phyloP scores from a whole-genome alignment of 2,113 vertebrate species.

The Spermophilus dauricus region DNA sequence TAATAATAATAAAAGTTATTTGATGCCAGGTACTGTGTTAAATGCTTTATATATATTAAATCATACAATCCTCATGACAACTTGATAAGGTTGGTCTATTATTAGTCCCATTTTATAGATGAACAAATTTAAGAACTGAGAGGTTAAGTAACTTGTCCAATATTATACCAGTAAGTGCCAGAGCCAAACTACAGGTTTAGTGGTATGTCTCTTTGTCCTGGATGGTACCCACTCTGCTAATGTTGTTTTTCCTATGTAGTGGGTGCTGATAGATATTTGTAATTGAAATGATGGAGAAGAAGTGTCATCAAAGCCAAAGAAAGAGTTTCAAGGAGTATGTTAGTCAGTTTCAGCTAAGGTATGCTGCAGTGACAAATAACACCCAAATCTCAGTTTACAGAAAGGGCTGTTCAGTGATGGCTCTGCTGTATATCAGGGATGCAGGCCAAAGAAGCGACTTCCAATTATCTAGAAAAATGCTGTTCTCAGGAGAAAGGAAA shows the following conservation, averaged over 20 bases:
- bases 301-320: background rate
- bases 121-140: background rate
- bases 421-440: background rate
- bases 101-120: background rate
- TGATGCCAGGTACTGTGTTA: background rate
- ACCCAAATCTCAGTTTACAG: background rate
- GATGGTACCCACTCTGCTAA: background rate
- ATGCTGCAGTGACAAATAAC: conserved; percentile 11
- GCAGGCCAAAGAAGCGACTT: background rate
- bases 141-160: background rate
- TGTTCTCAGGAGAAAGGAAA: background rate
- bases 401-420: background rate
- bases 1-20: background rate
- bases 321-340: background rate
- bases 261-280: background rate
- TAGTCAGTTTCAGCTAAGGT: background rate
- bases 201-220: background rate
- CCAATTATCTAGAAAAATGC: background rate
- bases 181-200: background rate
- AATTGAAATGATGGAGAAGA: background rate
- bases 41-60: background rate
- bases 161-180: background rate
- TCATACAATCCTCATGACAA: background rate
- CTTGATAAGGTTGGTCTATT: background rate
- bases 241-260: background rate